Conservation (phyloP, 2,888 invertebrate species). For the Glaucopsyche alexis region DNA sequence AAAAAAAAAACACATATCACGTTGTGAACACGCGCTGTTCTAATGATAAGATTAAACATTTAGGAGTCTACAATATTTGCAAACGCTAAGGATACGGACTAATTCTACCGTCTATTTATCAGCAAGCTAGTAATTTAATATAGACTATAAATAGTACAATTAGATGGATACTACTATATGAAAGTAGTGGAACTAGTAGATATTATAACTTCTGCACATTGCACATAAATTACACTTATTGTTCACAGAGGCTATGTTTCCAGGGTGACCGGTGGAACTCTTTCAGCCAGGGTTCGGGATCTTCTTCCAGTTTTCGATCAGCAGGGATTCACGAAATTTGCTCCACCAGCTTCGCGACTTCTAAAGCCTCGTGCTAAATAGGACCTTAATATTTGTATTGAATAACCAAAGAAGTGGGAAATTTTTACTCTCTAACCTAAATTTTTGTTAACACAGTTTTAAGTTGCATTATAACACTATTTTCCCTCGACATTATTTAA, state of each 20-base stretch:
- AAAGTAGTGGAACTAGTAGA: not conserved
- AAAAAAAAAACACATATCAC: not conserved
- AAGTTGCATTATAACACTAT: not conserved
- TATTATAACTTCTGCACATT: slow-evolving; percentile 35
- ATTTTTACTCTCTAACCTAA: no score
- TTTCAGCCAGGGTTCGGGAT: slow-evolving; percentile 85
- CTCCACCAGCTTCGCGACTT: slow-evolving; percentile 88
- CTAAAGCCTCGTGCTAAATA: slow-evolving; percentile 81
- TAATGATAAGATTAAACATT: not conserved
- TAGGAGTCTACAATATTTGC: not conserved
- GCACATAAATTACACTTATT: slow-evolving; percentile 36
- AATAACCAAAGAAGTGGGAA: not conserved
- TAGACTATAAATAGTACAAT: not conserved
- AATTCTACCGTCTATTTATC: not conserved
- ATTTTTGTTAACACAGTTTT: not conserved
- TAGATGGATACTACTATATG: not conserved
- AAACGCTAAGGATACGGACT: not conserved
- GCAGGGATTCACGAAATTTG: slow-evolving; percentile 90
- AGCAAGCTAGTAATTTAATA: no score
- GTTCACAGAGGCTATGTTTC: slow-evolving; percentile 45
- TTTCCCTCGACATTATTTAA: not conserved
- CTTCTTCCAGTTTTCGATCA: slow-evolving; percentile 91
- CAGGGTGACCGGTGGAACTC: slow-evolving; percentile 84
- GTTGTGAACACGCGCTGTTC: not conserved
- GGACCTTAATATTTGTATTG: not conserved